A percentile compares a stretch with the other conserved stretches of the same genome.
Evolutionary conservation across 2,113 vertebrate genomes (phyloP).

Genomic region (Apodemus speciosus): DNA sequence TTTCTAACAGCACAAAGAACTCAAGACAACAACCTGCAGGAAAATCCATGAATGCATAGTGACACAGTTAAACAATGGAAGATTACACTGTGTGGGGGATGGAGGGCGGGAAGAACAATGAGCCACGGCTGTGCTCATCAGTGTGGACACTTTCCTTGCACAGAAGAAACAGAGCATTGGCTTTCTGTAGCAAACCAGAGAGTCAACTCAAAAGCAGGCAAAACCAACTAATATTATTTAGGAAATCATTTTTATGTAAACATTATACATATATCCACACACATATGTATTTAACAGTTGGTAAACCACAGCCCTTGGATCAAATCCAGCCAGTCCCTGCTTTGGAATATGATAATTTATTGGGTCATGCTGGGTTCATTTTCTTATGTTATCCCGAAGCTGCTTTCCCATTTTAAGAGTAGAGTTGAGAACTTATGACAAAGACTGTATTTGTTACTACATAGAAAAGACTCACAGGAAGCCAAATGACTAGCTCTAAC

Average conservation of each 20-base stretch:
- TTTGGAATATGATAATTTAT: background rate
- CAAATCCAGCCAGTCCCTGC: background rate
- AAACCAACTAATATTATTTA: constrained; percentile 3
- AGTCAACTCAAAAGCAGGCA: background rate
- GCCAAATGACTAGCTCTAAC: background rate
- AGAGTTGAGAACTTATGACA: background rate
- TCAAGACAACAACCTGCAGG: background rate
- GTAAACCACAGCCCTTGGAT: background rate
- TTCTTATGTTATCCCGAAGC: background rate
- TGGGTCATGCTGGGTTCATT: background rate
- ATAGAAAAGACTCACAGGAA: background rate
- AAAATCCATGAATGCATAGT: background rate
- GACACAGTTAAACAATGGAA: background rate
- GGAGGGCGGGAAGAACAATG: background rate
- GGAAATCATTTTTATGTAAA: background rate
- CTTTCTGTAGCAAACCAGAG: background rate
- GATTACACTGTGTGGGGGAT: background rate
- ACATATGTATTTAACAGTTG: background rate
- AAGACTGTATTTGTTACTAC: background rate
- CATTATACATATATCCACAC: background rate
- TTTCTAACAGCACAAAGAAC: background rate
- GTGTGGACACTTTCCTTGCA: background rate
- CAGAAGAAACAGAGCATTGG: background rate
- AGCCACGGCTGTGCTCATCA: background rate
- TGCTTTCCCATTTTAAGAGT: background rate